These are phyloP conservation scores for Eurystomus glaucurus DNA, from an alignment of 2,797 vertebrate genomes.

Conservation along the genomic window DNA sequence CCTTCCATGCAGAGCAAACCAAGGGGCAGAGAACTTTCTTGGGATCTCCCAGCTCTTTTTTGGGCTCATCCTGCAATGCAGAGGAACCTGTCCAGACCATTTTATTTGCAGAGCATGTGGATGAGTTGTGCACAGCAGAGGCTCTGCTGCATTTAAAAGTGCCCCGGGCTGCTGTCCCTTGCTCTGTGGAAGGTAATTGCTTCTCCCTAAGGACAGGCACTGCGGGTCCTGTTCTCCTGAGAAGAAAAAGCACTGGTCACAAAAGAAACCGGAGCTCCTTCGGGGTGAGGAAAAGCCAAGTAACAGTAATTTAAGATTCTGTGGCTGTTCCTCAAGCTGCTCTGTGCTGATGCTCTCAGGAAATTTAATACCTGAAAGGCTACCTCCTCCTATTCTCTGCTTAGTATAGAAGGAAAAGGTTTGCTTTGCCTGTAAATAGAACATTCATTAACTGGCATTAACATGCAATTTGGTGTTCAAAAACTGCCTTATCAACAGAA, in stretches of 20 bases:
- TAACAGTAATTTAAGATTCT: constrained; percentile 60
- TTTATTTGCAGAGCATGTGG: neutral
- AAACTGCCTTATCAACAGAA: constrained; percentile 35
- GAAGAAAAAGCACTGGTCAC: neutral
- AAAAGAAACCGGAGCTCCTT: constrained; percentile 44
- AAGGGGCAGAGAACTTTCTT: neutral
- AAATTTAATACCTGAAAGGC: constrained; percentile 48
- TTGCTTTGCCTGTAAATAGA: constrained; percentile 17
- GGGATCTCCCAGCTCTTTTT: neutral
- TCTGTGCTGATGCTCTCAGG: constrained; percentile 22
- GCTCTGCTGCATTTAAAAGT: neutral
- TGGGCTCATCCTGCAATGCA: neutral
- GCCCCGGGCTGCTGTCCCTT: neutral
- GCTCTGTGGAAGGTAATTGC: neutral
- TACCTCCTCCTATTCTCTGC: constrained; percentile 38
- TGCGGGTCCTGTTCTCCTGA: neutral
- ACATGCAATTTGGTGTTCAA: constrained; percentile 2
- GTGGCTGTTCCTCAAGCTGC: constrained; percentile 19
- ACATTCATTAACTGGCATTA: constrained; percentile 26
- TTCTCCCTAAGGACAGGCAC: neutral
- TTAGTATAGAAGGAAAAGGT: constrained; percentile 11
- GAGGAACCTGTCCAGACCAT: neutral
- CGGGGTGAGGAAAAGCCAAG: neutral
- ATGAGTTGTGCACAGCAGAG: neutral
- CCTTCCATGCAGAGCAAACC: neutral